phyloP scores from a whole-genome alignment of 2,113 vertebrate genomes.

The Varanus salvator region DNA sequence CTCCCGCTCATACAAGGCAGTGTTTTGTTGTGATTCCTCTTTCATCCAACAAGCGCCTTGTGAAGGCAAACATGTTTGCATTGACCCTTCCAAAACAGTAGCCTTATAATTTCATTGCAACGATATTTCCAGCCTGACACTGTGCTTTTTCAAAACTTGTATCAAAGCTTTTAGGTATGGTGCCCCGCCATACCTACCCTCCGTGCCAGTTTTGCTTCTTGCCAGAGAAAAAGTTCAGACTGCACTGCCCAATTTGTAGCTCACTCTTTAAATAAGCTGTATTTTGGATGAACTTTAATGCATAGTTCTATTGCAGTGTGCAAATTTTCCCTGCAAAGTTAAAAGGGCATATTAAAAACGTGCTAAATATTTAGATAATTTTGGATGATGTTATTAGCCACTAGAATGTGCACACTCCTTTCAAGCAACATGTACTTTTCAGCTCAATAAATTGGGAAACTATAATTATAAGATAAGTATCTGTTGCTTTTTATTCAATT shows the following conservation, averaged over 20 bases:
- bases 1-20: background rate
- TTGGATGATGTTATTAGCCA: background rate
- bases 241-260: background rate
- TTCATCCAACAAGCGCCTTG: constrained; percentile 10
- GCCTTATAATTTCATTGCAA: background rate
- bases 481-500: constrained; percentile 26
- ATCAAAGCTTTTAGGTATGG: background rate
- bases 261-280: background rate
- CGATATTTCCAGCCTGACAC: background rate
- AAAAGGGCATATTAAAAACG: background rate
- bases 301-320: background rate
- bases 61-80: background rate
- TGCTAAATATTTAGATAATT: background rate
- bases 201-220: background rate
- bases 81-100: background rate
- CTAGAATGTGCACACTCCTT: background rate
- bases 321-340: background rate
- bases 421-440: background rate
- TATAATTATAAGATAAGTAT: constrained; percentile 42
- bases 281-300: background rate
- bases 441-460: constrained; percentile 32
- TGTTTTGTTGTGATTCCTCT: constrained; percentile 33
- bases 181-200: background rate
- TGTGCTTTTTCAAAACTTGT: background rate
- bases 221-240: background rate